Conservation (phyloP, 1,140 invertebrate species). For the Linepithema humile region DNA sequence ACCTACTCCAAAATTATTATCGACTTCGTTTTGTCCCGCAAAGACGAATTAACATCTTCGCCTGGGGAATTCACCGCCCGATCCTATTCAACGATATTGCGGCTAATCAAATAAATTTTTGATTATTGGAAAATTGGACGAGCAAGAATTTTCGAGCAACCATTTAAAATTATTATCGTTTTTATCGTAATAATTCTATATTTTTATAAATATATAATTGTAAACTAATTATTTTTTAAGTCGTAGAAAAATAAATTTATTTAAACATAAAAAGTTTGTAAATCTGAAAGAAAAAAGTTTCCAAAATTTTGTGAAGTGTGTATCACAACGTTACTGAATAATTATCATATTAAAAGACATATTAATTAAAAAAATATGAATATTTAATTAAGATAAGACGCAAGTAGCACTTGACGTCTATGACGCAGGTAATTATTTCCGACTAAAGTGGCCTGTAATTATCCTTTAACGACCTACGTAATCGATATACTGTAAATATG, state of each 20-base stretch:
- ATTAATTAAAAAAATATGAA: neutral
- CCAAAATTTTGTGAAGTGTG: no score
- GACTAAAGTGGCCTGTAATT: neutral
- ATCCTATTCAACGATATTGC: neutral
- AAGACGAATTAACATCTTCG: constrained; percentile 18
- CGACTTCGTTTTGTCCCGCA: neutral
- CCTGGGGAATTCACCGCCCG: neutral
- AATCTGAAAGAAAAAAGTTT: no score
- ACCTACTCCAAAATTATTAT: constrained; percentile 15
- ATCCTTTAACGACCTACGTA: neutral
- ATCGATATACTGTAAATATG: neutral
- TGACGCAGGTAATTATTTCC: neutral
- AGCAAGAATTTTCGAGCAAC: neutral
- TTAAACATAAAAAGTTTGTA: no score
- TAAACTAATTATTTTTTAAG: no score
- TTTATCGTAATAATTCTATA: no score
- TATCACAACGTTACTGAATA: no score
- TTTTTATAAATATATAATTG: no score
- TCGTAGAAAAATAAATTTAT: neutral
- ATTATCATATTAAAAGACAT: no score
- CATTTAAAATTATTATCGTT: no score
- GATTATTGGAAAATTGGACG: neutral
- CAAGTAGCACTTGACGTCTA: neutral
- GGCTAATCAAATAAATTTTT: no score
- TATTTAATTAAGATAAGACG: neutral